Evolutionary conservation across 2,888 invertebrate genomes (phyloP), one percentile per base, ranked within the genome.

Genomic region (Cerceris ruficornis): DNA sequence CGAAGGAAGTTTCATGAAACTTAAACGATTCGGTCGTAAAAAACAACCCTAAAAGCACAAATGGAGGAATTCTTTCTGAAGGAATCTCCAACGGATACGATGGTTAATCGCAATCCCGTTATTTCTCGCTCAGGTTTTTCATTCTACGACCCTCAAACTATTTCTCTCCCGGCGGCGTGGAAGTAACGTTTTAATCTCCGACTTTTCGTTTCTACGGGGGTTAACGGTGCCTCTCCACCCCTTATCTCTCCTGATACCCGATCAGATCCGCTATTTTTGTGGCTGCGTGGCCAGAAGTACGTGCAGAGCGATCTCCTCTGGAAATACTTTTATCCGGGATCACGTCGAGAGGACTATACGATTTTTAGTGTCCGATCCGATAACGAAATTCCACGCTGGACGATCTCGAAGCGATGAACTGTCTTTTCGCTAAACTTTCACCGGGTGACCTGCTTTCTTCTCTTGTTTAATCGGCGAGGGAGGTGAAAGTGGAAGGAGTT

Each of bases 111-210:
- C 28, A 28, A 28, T 28, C 28, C 28, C 28, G 28, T 28, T 28
- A 28, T 28, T 28, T 28, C 28, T 28, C 28, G 28, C 28, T 28
- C 28, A 28, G 28, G 28, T 28, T 28, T 28, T 28, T 28, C 4
- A 28, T 28, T 28, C 28, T 28, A 28, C 28, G 28, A 28, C 28
- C 14, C n/a, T 49, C 61, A 28, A 41, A 70, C 62, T 61, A 41
- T 58, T 74, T 67, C 42, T n/a, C 39, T 4, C 13, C 4, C 9
- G 7, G 1, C 43, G 6, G n/a, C 1, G 15, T n/a, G n/a, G 50
- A 46, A 15, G 50, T 7, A 52, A 52, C 52, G 49, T 59, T 68
- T 76, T 74, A 76, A 76, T 76, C 75, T 74, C 42, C 6, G 9
- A 8, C 28, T 39, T 39, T 39, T 13, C 42, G 39, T 62, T 28